These are phyloP conservation scores for Lochmaea crataegi DNA, from an alignment of 2,888 invertebrate genomes.

Conservation along the genomic window DNA sequence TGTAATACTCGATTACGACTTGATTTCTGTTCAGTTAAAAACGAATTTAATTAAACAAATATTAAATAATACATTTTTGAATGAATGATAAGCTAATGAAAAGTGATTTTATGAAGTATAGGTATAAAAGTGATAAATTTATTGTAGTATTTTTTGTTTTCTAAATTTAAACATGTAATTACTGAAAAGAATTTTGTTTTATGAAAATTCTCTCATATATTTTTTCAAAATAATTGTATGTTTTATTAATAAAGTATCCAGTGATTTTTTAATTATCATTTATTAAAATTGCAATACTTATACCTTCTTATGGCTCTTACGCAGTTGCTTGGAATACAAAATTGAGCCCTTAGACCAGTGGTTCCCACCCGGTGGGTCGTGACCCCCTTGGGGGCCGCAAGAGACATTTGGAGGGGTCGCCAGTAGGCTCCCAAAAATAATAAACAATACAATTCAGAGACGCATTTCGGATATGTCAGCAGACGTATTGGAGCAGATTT, in stretches of 20 bases:
- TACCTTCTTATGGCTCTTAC: too few species aligned
- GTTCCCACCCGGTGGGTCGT: too few species aligned
- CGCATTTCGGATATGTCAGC: too few species aligned
- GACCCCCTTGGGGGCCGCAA: too few species aligned
- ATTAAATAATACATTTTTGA: not conserved
- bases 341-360: too few species aligned
- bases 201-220: not conserved
- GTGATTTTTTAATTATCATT: not conserved
- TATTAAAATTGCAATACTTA: not conserved
- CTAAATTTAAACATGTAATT: not conserved
- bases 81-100: not conserved
- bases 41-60: not conserved
- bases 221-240: slow-evolving; percentile 6
- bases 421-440: too few species aligned
- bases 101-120: not conserved
- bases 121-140: not conserved
- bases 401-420: too few species aligned
- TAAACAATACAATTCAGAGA: too few species aligned
- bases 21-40: not conserved
- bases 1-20: not conserved
- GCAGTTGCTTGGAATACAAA: too few species aligned
- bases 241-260: slow-evolving; percentile 2
- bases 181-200: not conserved
- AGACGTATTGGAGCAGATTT: too few species aligned
- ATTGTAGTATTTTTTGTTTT: not conserved